Evolutionary conservation across 2,113 vertebrate genomes (phyloP).

Genomic region (Eudyptes chrysolophus): DNA sequence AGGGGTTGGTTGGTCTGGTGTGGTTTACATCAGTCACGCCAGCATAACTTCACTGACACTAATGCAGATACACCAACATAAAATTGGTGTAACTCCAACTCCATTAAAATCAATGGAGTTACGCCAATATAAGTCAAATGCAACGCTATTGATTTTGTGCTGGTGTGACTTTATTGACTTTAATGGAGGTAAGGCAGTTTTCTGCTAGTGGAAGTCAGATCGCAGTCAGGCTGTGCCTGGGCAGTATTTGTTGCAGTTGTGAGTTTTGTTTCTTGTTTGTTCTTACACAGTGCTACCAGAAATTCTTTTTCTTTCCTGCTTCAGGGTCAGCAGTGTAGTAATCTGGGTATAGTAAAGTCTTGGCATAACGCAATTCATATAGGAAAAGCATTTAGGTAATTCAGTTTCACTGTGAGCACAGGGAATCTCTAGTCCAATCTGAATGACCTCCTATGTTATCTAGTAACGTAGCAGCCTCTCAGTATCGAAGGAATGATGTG

Average conservation of each 20-base stretch:
- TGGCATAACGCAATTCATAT: not conserved
- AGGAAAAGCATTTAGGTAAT: not conserved
- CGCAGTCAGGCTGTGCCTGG: not conserved
- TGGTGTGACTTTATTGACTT: conserved; percentile 9
- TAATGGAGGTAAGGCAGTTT: not conserved
- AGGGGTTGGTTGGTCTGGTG: not conserved
- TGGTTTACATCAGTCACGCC: not conserved
- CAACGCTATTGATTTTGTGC: not conserved
- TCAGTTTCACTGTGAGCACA: not conserved
- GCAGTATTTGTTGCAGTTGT: not conserved
- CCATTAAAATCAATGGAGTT: not conserved
- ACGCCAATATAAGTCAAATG: not conserved
- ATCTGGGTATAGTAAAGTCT: not conserved
- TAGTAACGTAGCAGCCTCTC: not conserved
- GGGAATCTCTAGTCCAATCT: not conserved
- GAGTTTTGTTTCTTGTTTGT: not conserved
- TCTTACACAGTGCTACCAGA: not conserved
- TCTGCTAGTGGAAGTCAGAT: not conserved
- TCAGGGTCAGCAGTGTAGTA: not conserved
- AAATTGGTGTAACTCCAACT: conserved; percentile 41
- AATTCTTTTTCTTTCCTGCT: not conserved
- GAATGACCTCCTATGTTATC: not conserved
- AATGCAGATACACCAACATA: conserved; percentile 1
- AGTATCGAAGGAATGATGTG: not conserved
- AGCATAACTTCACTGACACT: not conserved